These are phyloP conservation scores for Vanessa atalanta DNA, from an alignment of 1,140 invertebrate species.

Conservation along the genomic window DNA sequence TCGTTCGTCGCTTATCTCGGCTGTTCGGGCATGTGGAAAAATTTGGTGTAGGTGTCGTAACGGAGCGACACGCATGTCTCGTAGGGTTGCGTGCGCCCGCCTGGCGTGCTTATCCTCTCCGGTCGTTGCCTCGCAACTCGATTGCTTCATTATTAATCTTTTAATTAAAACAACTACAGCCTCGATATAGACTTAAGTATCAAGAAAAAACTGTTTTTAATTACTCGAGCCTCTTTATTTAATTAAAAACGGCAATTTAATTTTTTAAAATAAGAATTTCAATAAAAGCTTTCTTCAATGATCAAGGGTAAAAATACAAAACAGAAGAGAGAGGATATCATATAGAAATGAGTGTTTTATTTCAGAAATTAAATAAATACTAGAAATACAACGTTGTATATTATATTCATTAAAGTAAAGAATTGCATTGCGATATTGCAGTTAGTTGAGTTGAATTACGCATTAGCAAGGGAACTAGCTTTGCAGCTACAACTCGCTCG, in stretches of 20 bases:
- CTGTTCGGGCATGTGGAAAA: conserved; percentile 79
- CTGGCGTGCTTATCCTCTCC: conserved; percentile 60
- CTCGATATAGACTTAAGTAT: conserved; percentile 27
- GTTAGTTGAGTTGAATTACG: conserved; percentile 21
- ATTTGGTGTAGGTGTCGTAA: conserved; percentile 80
- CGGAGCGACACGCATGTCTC: conserved; percentile 74
- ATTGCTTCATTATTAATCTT: conserved; percentile 68
- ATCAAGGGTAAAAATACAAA: neutral
- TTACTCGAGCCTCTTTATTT: neutral
- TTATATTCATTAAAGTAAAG: conserved; percentile 8
- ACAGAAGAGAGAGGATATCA: neutral
- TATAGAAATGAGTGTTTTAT: neutral
- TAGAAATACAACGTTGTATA: neutral
- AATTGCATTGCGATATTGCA: conserved; percentile 6
- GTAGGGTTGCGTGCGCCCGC: conserved; percentile 71
- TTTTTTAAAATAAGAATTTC: too few relatives aligned
- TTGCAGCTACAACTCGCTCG: conserved; percentile 56
- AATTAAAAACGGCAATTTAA: too few relatives aligned
- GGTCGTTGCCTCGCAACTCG: conserved; percentile 61
- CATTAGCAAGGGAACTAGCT: conserved; percentile 22
- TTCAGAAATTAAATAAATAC: neutral
- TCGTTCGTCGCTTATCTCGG: conserved; percentile 75
- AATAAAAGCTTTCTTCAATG: too few relatives aligned
- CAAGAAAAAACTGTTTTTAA: conserved; percentile 8
- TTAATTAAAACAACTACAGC: conserved; percentile 67